phyloP scores from a whole-genome alignment of 2,888 invertebrate genomes.

The Drosophila phalerata region DNA sequence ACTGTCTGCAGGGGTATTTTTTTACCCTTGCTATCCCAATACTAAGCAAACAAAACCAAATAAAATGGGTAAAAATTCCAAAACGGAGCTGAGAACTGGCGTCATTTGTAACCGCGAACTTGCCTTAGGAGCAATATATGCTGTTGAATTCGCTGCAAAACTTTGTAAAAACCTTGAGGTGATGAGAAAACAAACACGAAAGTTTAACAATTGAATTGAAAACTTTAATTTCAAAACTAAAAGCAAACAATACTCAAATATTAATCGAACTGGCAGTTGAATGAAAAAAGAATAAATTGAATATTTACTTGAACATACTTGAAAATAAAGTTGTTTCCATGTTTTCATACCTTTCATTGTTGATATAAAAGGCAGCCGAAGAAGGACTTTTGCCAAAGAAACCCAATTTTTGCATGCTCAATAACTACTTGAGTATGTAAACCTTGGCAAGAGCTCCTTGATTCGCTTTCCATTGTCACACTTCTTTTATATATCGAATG shows the following conservation, averaged over 20 bases:
- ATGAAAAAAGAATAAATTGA: slow-evolving; percentile 30
- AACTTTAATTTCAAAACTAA: slow-evolving; percentile 41
- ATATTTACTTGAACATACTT: slow-evolving; percentile 22
- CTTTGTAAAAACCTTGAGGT: not conserved
- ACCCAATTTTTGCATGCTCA: slow-evolving; percentile 65
- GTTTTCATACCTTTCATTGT: slow-evolving; percentile 11
- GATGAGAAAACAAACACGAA: slow-evolving; percentile 17
- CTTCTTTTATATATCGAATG: slow-evolving; percentile 51
- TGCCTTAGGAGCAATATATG: slow-evolving; percentile 9
- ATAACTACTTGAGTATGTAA: slow-evolving; percentile 56
- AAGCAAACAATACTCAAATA: slow-evolving; percentile 53
- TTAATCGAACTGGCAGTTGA: slow-evolving; percentile 57
- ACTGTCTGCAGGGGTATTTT: no score
- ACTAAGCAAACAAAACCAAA: not conserved
- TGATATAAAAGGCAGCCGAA: slow-evolving; percentile 29
- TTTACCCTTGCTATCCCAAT: no score
- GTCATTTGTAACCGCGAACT: not conserved
- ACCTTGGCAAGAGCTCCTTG: slow-evolving; percentile 58
- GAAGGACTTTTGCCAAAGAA: slow-evolving; percentile 54
- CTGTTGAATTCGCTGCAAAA: slow-evolving; percentile 9
- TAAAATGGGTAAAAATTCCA: not conserved
- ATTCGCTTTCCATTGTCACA: slow-evolving; percentile 55
- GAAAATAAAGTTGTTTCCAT: slow-evolving; percentile 30
- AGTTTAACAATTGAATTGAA: slow-evolving; percentile 11
- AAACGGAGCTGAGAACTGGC: not conserved